Evolutionary conservation across 2,113 vertebrate genomes (phyloP), one percentile per base, ranked within the genome.

Genomic region (Bos taurus): DNA sequence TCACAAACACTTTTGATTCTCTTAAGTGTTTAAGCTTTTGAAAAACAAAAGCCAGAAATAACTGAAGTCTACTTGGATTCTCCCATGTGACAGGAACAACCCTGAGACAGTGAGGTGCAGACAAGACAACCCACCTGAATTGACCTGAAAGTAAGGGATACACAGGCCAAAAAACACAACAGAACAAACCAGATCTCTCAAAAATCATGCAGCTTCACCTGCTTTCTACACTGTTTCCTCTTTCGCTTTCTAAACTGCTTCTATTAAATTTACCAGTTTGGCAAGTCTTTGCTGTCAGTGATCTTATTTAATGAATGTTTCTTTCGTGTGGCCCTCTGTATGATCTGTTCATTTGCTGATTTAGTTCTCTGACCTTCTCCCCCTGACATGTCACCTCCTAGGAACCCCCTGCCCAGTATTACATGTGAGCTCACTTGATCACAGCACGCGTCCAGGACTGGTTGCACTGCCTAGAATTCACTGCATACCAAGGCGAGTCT

Each of bases 381-480:
- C 6, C 14, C 36, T 30, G 25, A 83, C 5, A 9, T 26, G 7
- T 21, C 33, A 59, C 43, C 36, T 46, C 16, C 14, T 52, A 5
- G 87, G 59, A 25, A 4, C 9, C 25, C n/a, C 4, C 4, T 62
- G 10, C 15, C 4, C 16, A 12, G 46, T 16, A 48, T 15, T 33
- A 12, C 15, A 30, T 54, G 62, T 40, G 84, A 25, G 8, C 50
- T 80, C 13, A 43, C 33, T 7, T 19, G 90, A 93, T 17, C 12
- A 25, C 1, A 93, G 23, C 2, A 10, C 0, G 0, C 1, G 0
- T 52, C 5, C 14, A 52, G 26, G 60, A 14, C 43, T 17, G 9
- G 4, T 4, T 40, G 36, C 25, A 6, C n/a, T 81, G 30, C n/a
- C 40, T 71, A 33, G 87, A 59, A 88, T 54, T 78, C 5, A 74